Evolutionary conservation across 2,888 invertebrate species (phyloP).

Genomic region (Prosapia bicincta): DNA sequence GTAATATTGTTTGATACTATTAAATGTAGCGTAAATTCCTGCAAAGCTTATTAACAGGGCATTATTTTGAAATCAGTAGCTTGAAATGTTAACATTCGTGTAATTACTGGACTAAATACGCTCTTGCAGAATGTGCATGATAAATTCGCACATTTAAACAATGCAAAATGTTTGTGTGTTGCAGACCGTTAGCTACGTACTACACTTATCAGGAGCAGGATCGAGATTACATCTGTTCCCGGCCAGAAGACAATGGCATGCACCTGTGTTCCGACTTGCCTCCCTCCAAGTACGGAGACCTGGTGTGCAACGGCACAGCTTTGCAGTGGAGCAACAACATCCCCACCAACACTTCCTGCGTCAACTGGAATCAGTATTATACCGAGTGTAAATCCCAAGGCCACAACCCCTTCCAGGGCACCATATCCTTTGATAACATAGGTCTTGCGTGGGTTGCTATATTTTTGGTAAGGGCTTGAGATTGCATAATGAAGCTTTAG

Average conservation of each 20-base stretch:
- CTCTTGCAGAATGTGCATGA: no score
- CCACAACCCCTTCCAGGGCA: conserved; percentile 97
- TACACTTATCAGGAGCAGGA: conserved; percentile 79
- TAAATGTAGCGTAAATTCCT: no score
- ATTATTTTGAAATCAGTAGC: no score
- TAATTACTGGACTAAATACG: no score
- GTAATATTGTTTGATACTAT: no score
- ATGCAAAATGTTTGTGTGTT: no score
- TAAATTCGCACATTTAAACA: no score
- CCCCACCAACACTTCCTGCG: conserved; percentile 74
- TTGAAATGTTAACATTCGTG: no score
- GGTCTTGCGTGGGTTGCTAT: conserved; percentile 99
- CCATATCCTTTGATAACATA: conserved; percentile 99
- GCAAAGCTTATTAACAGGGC: no score
- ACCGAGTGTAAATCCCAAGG: conserved; percentile 90
- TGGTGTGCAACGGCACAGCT: conserved; percentile 74
- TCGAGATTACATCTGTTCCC: conserved; percentile 96
- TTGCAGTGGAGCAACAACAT: conserved; percentile 54
- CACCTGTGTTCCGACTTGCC: conserved; percentile 84
- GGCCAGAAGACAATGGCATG: conserved; percentile 92
- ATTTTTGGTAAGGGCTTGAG: conserved; percentile 80
- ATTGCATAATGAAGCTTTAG: no score
- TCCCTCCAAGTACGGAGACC: conserved; percentile 65
- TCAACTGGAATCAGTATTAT: conserved; percentile 99
- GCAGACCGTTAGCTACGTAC: conserved; percentile 65